Evolutionary conservation across 2,888 invertebrate genomes (phyloP).

Genomic region (Elegia similella): DNA sequence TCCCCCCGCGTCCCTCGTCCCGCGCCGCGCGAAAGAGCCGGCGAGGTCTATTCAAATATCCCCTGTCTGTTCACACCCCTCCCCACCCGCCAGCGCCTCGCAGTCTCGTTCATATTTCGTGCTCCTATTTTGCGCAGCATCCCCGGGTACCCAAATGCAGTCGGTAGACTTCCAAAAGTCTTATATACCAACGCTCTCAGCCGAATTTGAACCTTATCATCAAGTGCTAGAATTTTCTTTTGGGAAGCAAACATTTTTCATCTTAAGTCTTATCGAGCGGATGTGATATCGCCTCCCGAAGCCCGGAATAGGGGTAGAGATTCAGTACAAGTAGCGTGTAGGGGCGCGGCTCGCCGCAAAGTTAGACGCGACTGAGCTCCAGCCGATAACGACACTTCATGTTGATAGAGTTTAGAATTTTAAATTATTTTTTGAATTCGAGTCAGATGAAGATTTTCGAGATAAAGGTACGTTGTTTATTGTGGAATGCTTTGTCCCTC

Average conservation of each 20-base stretch:
- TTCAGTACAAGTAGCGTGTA: conserved; percentile 80
- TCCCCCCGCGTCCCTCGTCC: conserved; percentile 42
- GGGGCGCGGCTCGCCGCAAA: conserved; percentile 82
- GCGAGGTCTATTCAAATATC: conserved; percentile 78
- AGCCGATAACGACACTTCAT: conserved; percentile 68
- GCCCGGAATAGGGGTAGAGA: conserved; percentile 80
- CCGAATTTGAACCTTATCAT: conserved; percentile 36
- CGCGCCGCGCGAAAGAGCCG: conserved; percentile 60
- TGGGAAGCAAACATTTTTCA: conserved; percentile 5
- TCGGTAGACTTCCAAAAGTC: conserved; percentile 71
- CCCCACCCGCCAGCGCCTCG: conserved; percentile 77
- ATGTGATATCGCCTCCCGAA: conserved; percentile 59
- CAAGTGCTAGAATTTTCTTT: conserved; percentile 32
- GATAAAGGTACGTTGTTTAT: conserved; percentile 51
- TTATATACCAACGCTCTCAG: conserved; percentile 32
- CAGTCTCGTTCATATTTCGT: conserved; percentile 82
- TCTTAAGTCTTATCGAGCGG: conserved; percentile 42
- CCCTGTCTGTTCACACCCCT: conserved; percentile 76
- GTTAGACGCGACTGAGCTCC: conserved; percentile 79
- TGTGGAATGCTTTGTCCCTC: conserved; percentile 20
- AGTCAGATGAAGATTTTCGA: conserved; percentile 20
- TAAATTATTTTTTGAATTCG: conserved; percentile 37
- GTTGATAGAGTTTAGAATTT: conserved; percentile 49
- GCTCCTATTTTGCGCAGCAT: conserved; percentile 83
- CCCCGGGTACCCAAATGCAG: conserved; percentile 78